Evolutionary conservation across 2,797 vertebrate genomes (phyloP), one percentile per base, ranked within the genome.

Genomic region (Odontamblyopus lacepedii): DNA sequence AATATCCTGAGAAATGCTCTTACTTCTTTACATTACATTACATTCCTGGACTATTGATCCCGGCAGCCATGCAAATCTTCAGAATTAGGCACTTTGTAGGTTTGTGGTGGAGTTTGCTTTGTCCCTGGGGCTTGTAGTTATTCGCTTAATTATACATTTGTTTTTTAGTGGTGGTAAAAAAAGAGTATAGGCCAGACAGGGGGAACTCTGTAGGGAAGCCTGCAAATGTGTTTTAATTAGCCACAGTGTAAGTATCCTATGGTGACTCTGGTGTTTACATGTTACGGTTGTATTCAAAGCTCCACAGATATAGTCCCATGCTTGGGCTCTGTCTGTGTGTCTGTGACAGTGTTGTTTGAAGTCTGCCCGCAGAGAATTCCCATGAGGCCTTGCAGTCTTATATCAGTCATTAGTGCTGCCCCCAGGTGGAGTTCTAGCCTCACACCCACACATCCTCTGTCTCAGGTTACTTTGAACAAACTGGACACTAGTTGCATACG

Each of bases 21-120:
- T 77, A 56, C 60, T 76, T 66, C 71, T 48, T 9, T 23, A 44
- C 9, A 71, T 35, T 57, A 78, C 76, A 72, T 75, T 57, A 78
- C 76, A 70, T 75, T 70, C 61, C 69, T 67, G 73, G 2, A 72
- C 79, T 86, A 88, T 88, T 83, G 82, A 88, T 83, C 84, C 79
- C 80, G 69, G 84, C 70, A 86, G 85, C 81, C 83, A 79, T 50
- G 76, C 76, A 84, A 71, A 83, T 78, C 83, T 76, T 75, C 74
- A 79, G 85, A 86, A 90, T 85, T 72, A 88, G 85, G 50, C 41
- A 76, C 72, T 87, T 85, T 85, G 87, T 85, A 84, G 83, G 77
- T 87, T 83, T 80, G 70, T 79, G 74, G 4, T 57, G 70, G 64
- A 84, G 80, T 83, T 83, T 86, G 85, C 78, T 80, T 59, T 26